These are phyloP conservation scores for Argyrosomus japonicus DNA, from an alignment of 2,113 vertebrate species.

Conservation along the genomic window DNA sequence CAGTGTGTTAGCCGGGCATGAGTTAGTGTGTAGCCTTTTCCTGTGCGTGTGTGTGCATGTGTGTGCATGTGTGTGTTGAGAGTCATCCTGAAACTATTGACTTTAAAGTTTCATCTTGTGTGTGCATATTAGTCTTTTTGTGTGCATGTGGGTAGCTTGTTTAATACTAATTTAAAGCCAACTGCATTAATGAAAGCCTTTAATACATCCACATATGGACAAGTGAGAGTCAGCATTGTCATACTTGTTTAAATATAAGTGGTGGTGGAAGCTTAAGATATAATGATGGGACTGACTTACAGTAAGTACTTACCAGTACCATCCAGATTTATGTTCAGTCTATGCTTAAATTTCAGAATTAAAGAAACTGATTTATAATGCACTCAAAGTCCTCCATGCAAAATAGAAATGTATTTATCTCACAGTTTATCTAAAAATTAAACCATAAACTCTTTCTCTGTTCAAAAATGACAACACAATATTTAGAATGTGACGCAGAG, in stretches of 20 bases:
- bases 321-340: background rate
- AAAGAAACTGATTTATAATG: background rate
- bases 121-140: background rate
- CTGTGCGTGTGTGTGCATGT: background rate
- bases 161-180: constrained; percentile 12
- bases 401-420: background rate
- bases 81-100: constrained; percentile 1
- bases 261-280: background rate
- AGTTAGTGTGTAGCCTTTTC: background rate
- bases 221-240: background rate
- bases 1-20: constrained; percentile 4
- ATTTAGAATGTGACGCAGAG: background rate
- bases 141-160: constrained; percentile 5
- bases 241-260: background rate
- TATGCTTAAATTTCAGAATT: background rate
- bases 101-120: constrained; percentile 12
- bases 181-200: background rate
- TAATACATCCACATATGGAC: background rate
- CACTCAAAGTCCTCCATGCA: background rate
- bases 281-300: background rate
- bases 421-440: too few relatives aligned
- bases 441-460: too few relatives aligned
- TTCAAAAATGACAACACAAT: background rate
- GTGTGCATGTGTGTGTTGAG: too few relatives aligned
- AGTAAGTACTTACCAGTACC: background rate